phyloP scores from a whole-genome alignment of 2,888 invertebrate genomes.

The Lithophane semibrunnea region DNA sequence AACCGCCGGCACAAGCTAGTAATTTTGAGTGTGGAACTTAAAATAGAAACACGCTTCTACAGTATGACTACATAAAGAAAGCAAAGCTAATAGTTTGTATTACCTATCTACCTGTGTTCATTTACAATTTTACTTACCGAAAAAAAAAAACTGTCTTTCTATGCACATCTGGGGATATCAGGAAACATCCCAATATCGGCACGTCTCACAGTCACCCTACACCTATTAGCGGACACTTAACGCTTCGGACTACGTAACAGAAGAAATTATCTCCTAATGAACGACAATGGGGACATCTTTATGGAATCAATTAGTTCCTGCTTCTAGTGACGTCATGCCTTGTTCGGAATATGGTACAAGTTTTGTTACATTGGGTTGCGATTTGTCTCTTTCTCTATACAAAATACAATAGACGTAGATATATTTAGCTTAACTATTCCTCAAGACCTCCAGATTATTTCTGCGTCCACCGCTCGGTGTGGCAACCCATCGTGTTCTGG shows the following conservation, averaged over 20 bases:
- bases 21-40: too few relatives aligned
- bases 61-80: too few relatives aligned
- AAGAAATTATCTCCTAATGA: conserved; percentile 62
- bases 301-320: conserved; percentile 54
- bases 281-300: conserved; percentile 49
- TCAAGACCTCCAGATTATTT: too few relatives aligned
- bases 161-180: neutral
- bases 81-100: neutral
- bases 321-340: conserved; percentile 27
- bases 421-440: too few relatives aligned
- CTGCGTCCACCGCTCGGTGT: too few relatives aligned
- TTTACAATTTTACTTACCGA: neutral
- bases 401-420: too few relatives aligned
- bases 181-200: conserved; percentile 30
- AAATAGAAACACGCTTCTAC: too few relatives aligned
- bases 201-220: conserved; percentile 35
- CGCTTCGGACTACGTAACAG: conserved; percentile 54
- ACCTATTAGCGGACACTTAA: conserved; percentile 63
- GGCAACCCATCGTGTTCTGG: too few relatives aligned
- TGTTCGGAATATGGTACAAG: neutral
- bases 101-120: neutral
- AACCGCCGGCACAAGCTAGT: neutral
- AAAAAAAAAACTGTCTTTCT: neutral
- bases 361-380: neutral
- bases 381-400: neutral